Evolutionary conservation across 2,113 vertebrate genomes (phyloP), one percentile per base, ranked within the genome.

Genomic region (Lichenostomus cassidix): DNA sequence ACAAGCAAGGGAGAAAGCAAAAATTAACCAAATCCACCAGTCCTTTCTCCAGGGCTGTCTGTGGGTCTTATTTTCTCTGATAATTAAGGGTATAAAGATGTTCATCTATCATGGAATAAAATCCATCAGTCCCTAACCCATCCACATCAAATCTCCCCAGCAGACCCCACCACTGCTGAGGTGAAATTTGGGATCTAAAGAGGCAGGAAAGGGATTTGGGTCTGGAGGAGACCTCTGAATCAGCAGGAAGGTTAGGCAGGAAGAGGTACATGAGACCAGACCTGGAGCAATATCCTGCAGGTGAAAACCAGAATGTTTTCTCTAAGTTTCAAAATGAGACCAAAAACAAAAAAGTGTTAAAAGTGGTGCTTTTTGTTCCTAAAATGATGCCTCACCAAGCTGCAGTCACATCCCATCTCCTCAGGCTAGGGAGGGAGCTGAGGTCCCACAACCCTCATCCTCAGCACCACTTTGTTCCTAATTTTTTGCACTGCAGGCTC

Each of bases 371-470:
- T 77, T 87, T 59, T 21, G 17, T 21, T 50, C n/a, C 42, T 68
- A 20, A 71, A 39, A 20, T 0, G 2, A 15, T 4, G 7, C 6
- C 21, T 71, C 29, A 23, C 4, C 16, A 73, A 71, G 35, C 5
- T 69, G 46, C 59, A 84, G 39, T 8, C 20, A 18, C 15, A 3
- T 49, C 65, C 11, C 33, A 35, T 35, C 65, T 47, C 8, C 21
- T 37, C 37, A 60, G 35, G 6, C 19, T 21, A 69, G 27, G 49
- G 44, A 86, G 44, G 44, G 8, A 69, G 24, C 28, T 47, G 63
- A 65, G 31, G 22, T 19, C 18, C 2, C 47, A 27, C 44, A 76
- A 7, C 1, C 9, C 12, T 11, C 37, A 44, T 22, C 19, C 15
- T 35, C 58, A 73, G 35, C 62, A 71, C 2, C 16, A 37, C 15